Base-by-base conservation (phyloP, 2,113 vertebrate genomes). In the Bostrychus sinensis region DNA sequence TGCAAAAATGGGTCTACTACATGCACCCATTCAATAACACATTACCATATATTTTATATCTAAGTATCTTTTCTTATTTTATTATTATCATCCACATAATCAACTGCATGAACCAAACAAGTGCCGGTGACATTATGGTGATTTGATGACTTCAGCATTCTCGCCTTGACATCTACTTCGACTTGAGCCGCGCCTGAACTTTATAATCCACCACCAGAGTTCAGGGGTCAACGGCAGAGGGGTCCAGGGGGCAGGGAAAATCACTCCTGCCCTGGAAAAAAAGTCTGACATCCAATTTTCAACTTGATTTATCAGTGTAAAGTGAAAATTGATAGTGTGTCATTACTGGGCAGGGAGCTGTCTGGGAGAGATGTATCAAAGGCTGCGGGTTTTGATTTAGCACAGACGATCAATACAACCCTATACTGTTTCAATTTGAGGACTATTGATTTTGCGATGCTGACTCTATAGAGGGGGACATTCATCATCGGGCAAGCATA, bases 361-460 rank as follows among this genome's bases (percentile, higher is more conserved):
- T 96, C 95, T 93, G 78, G 92, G 86, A 92, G 93, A 95, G 95
- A 95, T 89, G 94, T 95, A 96, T 96, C 91, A 94, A 95, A 96
- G 93, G 89, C 93, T 92, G 81, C 93, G 94, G 89, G 57, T 95
- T 95, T 94, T 95, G 96, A 95, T 95, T 97, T 95, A 94, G 92
- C 90, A 78, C 87, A 84, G 84, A 83, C 80, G 96, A 98, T 99
- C 97, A 96, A 98, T 98, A 97, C 77, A 82, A 95, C 93, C 94
- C 95, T 97, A 99, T 96, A 98, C 95, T 96, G 95, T 96, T 98
- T 96, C 96, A 98, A 98, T 96, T 98, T 99, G 95, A 94, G 89
- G 92, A 91, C 87, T 93, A 98, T 98, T 94, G 97, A 98, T 97
- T 97, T 97, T 95, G 88, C 94, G 91, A 93, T 94, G 91, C 88